These are phyloP conservation scores for Onthophagus taurus DNA, from an alignment of 1,140 invertebrate species.

Conservation along the genomic window DNA sequence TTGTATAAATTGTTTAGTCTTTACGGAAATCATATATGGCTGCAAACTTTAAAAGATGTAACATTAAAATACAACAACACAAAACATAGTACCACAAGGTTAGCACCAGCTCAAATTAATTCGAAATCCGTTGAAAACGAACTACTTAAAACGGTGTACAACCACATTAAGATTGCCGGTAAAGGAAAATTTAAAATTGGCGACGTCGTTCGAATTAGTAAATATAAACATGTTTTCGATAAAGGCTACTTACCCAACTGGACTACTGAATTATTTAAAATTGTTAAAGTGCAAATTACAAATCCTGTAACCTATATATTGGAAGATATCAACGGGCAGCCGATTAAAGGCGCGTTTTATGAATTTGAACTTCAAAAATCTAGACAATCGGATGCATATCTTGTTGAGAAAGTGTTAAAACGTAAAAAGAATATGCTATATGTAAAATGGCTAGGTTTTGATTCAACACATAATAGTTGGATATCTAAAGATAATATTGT, in stretches of 20 bases:
- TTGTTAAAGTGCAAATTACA: slow-evolving; percentile 20
- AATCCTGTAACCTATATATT: slow-evolving; percentile 26
- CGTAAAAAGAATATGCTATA: slow-evolving; percentile 27
- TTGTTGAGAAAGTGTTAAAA: slow-evolving; percentile 30
- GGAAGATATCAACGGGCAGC: slow-evolving; percentile 15
- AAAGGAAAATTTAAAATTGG: slow-evolving; percentile 14
- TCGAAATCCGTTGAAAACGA: slow-evolving; percentile 5
- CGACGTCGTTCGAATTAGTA: slow-evolving; percentile 17
- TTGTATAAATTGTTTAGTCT: slow-evolving; percentile 9
- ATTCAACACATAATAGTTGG: slow-evolving; percentile 14
- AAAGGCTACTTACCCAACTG: slow-evolving; percentile 31
- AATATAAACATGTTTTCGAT: slow-evolving; percentile 24
- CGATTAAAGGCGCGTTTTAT: slow-evolving; percentile 28
- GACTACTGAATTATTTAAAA: slow-evolving; percentile 30
- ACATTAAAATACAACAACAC: slow-evolving; percentile 13
- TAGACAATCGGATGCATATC: slow-evolving; percentile 28
- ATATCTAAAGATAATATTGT: slow-evolving; percentile 11
- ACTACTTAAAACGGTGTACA: slow-evolving; percentile 10
- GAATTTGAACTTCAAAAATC: slow-evolving; percentile 25
- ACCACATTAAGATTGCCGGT: slow-evolving; percentile 6
- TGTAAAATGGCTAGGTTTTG: slow-evolving; percentile 31
- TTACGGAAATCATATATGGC: slow-evolving; percentile 6
- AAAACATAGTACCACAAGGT: slow-evolving; percentile 16
- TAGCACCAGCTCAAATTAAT: slow-evolving; percentile 13
- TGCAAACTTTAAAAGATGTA: slow-evolving; percentile 9